Evolutionary conservation across 2,113 vertebrate genomes (phyloP).

Genomic region (Varanus komodoensis): DNA sequence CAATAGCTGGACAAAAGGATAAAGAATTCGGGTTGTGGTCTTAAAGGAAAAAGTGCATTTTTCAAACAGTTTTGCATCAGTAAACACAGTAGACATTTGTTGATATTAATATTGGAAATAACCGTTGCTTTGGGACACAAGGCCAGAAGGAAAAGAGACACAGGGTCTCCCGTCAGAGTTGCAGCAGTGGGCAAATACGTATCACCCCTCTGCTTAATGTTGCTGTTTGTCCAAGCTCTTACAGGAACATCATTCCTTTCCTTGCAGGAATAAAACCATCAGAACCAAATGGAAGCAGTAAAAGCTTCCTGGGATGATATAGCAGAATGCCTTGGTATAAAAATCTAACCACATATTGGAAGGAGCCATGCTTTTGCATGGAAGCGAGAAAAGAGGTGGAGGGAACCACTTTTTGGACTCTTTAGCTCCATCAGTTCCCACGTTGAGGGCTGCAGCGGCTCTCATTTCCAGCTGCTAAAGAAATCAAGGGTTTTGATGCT

Average conservation of each 20-base stretch:
- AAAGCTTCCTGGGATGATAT: slow-evolving; percentile 1
- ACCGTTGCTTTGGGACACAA: not conserved
- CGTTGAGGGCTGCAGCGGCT: slow-evolving; percentile 60
- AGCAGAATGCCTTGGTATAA: slow-evolving; percentile 38
- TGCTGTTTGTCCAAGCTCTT: not conserved
- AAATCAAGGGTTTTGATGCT: slow-evolving; percentile 71
- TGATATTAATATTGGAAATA: slow-evolving; percentile 17
- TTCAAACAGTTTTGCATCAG: slow-evolving; percentile 31
- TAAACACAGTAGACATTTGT: slow-evolving; percentile 25
- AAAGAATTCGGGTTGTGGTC: slow-evolving; percentile 26
- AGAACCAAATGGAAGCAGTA: not conserved
- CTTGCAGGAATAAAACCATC: not conserved
- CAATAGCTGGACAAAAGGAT: slow-evolving; percentile 45
- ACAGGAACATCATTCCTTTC: not conserved
- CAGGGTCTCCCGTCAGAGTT: not conserved
- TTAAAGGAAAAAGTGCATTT: slow-evolving; percentile 33
- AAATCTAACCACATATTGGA: slow-evolving; percentile 32
- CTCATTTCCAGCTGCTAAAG: slow-evolving; percentile 76
- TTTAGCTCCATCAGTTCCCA: slow-evolving; percentile 65
- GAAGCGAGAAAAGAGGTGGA: too few species aligned
- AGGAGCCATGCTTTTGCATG: not conserved
- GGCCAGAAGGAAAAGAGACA: not conserved
- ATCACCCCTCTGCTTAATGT: not conserved
- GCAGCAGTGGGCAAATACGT: not conserved
- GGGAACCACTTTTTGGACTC: slow-evolving; percentile 39